Percentiles rank a stretch among this genome's conserved stretches.
Evolutionary conservation across 1,140 invertebrate species (phyloP).

Genomic region (Ladona fulva): DNA sequence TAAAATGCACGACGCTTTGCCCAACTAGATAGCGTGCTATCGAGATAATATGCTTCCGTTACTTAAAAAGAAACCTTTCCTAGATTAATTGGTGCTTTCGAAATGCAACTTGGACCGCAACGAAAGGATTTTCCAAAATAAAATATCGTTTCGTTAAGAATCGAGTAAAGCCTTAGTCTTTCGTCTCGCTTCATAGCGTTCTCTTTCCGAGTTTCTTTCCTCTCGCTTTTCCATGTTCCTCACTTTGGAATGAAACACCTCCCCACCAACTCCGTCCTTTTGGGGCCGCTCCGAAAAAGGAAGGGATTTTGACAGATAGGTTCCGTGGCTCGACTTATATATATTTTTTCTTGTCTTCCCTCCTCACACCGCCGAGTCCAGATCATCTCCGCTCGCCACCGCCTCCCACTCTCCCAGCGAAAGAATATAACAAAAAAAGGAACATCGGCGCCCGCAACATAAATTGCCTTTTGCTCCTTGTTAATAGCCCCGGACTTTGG

Average conservation of each 20-base stretch:
- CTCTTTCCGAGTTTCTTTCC: too few species aligned
- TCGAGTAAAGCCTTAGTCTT: too few species aligned
- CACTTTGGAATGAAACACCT: not conserved
- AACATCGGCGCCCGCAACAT: conserved; percentile 6
- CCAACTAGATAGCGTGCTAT: too few species aligned
- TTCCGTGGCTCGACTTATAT: not conserved
- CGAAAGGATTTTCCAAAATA: too few species aligned
- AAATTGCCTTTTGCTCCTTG: conserved; percentile 4
- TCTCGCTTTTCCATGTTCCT: too few species aligned
- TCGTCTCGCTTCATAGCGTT: too few species aligned
- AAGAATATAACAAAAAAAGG: not conserved
- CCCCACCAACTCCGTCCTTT: not conserved
- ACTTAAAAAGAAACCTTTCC: too few species aligned
- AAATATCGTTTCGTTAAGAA: too few species aligned
- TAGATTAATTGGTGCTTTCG: too few species aligned
- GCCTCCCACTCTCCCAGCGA: not conserved
- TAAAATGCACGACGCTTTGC: too few species aligned
- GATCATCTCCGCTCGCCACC: not conserved
- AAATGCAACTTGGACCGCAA: too few species aligned
- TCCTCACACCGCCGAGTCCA: not conserved
- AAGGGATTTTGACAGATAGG: conserved; percentile 5
- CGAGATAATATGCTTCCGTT: too few species aligned
- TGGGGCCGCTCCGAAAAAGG: not conserved
- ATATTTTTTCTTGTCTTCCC: not conserved
- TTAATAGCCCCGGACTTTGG: conserved; percentile 6